Conservation (phyloP, 2,888 invertebrate species). For the Bombyx huttoni region DNA sequence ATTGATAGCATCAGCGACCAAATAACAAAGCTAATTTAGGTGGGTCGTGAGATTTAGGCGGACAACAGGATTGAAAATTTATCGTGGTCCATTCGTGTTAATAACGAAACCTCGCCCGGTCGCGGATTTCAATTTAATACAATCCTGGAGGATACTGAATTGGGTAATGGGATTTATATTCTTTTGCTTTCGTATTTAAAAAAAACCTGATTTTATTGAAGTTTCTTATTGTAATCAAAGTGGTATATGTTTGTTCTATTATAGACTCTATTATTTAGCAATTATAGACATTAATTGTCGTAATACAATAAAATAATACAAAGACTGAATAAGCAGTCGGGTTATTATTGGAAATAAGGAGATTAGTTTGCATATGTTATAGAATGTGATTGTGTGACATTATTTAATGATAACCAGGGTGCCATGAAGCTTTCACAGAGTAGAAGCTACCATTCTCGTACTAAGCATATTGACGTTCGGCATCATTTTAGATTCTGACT, state of each 20-base stretch:
- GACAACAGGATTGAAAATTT: constrained; percentile 39
- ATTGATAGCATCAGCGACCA: constrained; percentile 36
- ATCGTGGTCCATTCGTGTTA: constrained; percentile 36
- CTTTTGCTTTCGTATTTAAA: neutral
- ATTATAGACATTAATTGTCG: neutral
- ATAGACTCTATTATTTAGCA: neutral
- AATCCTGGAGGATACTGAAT: neutral
- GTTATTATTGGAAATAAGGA: no score
- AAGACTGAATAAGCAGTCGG: no score
- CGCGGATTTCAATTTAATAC: constrained; percentile 20
- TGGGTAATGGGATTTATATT: neutral
- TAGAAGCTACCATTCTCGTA: no score
- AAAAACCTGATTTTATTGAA: no score
- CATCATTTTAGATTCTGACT: no score
- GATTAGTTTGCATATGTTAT: no score
- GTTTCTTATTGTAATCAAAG: no score
- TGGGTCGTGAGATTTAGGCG: constrained; percentile 20
- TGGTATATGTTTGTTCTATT: neutral
- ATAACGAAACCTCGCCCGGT: constrained; percentile 25
- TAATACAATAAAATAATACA: no score
- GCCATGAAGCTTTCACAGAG: no score
- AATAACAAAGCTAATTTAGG: constrained; percentile 45
- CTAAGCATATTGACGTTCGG: no score
- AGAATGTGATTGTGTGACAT: no score
- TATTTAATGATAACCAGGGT: no score